These are phyloP conservation scores for Paedocypris micromegethes DNA, from an alignment of 2,797 vertebrate genomes.

Conservation along the genomic window DNA sequence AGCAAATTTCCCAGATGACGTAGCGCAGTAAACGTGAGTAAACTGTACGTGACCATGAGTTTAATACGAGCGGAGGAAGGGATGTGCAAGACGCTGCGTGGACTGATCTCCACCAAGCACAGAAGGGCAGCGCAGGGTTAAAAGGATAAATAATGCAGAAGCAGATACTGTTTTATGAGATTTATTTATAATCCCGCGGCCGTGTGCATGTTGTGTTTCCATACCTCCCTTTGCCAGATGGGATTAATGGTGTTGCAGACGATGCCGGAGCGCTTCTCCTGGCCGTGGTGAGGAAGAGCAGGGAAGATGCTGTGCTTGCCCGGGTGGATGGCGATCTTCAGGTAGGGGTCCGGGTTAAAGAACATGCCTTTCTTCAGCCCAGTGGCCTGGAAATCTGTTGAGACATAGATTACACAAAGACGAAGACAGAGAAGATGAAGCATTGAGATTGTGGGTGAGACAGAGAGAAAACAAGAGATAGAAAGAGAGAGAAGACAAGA, in stretches of 20 bases:
- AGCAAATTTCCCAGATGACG: too few species aligned
- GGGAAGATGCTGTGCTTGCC: constrained; percentile 86
- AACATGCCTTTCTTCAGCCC: constrained; percentile 88
- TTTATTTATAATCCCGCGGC: not conserved
- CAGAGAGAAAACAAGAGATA: too few species aligned
- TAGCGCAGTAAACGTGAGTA: too few species aligned
- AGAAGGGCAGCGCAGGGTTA: constrained; percentile 15
- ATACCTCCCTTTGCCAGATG: constrained; percentile 80
- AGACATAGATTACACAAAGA: not conserved
- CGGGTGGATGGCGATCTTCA: constrained; percentile 85
- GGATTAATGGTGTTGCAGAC: constrained; percentile 81
- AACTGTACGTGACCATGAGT: too few species aligned
- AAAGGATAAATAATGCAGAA: constrained; percentile 5
- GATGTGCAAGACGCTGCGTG: constrained; percentile 6
- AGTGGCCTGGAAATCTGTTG: constrained; percentile 78
- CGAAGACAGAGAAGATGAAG: too few species aligned
- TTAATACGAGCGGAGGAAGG: not conserved
- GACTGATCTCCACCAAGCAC: not conserved
- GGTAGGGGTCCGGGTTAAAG: constrained; percentile 84
- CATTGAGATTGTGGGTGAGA: too few species aligned
- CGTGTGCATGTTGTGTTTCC: not conserved
- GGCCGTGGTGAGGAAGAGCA: constrained; percentile 80
- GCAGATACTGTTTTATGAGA: constrained; percentile 15
- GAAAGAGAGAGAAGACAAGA: too few species aligned
- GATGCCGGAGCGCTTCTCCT: constrained; percentile 80